Percentiles rank a stretch among this genome's conserved stretches.
Conservation (phyloP, 2,113 vertebrate genomes). For the Ceuthmochares aereus region DNA sequence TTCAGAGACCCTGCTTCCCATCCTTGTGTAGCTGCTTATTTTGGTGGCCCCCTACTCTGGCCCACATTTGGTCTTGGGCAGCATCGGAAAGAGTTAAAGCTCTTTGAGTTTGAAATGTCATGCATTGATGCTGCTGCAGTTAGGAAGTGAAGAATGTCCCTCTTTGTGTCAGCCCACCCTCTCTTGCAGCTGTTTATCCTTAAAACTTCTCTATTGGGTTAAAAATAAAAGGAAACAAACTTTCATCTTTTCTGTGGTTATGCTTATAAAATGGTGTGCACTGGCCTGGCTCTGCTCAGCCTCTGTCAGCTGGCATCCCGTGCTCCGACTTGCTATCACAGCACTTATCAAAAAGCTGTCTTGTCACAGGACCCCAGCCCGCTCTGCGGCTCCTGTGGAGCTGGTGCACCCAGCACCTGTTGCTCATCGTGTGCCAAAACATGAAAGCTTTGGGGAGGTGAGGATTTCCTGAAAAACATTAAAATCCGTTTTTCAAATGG, state of each 20-base stretch:
- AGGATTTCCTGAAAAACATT: constrained; percentile 6
- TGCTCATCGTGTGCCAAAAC: background rate
- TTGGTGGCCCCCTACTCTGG: background rate
- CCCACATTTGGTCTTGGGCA: accelerated
- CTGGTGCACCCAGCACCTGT: constrained; percentile 38
- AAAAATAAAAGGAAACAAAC: constrained; percentile 49
- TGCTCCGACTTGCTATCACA: constrained; percentile 10
- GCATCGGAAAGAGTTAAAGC: background rate
- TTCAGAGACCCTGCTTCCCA: background rate
- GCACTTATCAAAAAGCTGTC: background rate
- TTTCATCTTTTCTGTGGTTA: constrained; percentile 32
- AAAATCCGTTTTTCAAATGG: background rate
- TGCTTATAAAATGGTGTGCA: background rate
- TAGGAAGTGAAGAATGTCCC: constrained; percentile 53
- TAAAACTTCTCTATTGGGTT: constrained; percentile 35
- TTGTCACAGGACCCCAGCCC: background rate
- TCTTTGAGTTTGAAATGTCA: background rate
- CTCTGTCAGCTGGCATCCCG: background rate
- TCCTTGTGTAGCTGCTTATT: background rate
- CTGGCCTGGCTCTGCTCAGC: constrained; percentile 21
- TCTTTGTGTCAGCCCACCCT: constrained; percentile 16
- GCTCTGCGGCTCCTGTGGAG: background rate
- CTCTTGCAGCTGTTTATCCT: constrained; percentile 9
- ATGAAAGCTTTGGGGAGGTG: background rate
- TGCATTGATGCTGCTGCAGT: background rate